These are phyloP conservation scores for Scophthalmus maximus DNA, from an alignment of 2,113 vertebrate genomes.

Conservation along the genomic window DNA sequence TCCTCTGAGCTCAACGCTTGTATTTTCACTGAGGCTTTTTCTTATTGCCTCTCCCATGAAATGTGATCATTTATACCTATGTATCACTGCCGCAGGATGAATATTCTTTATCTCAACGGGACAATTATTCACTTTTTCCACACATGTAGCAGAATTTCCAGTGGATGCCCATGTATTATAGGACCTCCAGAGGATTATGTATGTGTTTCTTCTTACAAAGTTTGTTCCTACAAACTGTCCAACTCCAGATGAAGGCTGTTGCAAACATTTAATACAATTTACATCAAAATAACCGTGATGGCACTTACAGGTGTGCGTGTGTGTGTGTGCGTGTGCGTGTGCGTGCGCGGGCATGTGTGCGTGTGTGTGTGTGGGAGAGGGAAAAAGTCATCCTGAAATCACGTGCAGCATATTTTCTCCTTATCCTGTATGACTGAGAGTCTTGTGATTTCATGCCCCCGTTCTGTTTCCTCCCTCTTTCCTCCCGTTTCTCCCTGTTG, in stretches of 20 bases:
- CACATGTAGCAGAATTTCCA: not conserved
- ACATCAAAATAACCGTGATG: not conserved
- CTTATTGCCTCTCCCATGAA: slow-evolving; percentile 1
- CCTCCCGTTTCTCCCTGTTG: not conserved
- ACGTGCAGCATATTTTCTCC: slow-evolving; percentile 54
- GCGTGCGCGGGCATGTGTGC: not conserved
- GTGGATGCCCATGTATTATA: not conserved
- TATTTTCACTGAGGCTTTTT: slow-evolving; percentile 38
- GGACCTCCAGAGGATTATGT: not conserved
- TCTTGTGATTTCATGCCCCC: slow-evolving; percentile 61
- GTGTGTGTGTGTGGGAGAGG: slow-evolving; percentile 3
- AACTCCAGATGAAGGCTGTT: not conserved
- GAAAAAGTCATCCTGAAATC: slow-evolving; percentile 47
- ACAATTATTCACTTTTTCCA: not conserved
- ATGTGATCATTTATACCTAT: slow-evolving; percentile 27
- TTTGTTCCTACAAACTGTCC: not conserved
- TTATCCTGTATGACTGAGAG: slow-evolving; percentile 53
- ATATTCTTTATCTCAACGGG: slow-evolving; percentile 9
- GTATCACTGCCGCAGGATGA: slow-evolving; percentile 2
- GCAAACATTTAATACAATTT: slow-evolving; percentile 9
- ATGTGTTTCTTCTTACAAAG: not conserved
- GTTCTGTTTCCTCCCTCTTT: slow-evolving; percentile 16
- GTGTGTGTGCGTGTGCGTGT: not conserved
- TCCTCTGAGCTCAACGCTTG: slow-evolving; percentile 24
- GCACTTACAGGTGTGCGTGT: slow-evolving; percentile 1